Evolutionary conservation across 1,140 invertebrate species (phyloP).

Genomic region (Heliconius eleuchia): DNA sequence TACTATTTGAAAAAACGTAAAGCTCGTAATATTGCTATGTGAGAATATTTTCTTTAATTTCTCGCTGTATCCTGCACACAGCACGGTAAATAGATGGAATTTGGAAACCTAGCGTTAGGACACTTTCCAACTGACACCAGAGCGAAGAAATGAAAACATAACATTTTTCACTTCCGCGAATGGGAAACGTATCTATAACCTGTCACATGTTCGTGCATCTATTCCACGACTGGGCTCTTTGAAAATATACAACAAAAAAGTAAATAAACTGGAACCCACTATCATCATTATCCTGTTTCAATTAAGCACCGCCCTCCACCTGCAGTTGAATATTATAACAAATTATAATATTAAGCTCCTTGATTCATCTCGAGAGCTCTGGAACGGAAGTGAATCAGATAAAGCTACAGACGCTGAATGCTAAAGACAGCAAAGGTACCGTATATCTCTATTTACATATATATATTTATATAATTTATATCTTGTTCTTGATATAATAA

Average conservation of each 20-base stretch:
- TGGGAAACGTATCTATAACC: no score
- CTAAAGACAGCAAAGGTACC: background rate
- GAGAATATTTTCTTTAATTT: no score
- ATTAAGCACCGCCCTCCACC: background rate
- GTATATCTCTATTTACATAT: background rate
- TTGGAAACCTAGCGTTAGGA: background rate
- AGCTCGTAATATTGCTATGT: background rate
- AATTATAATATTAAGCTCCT: conserved; percentile 3
- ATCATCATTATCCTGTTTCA: background rate
- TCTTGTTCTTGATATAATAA: background rate
- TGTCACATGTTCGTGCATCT: no score
- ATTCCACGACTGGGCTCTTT: no score
- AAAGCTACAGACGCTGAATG: conserved; percentile 1
- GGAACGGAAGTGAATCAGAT: conserved; percentile 7
- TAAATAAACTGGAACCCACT: no score
- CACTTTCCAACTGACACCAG: background rate
- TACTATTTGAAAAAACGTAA: no score
- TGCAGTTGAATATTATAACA: conserved; percentile 1
- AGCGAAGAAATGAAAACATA: no score
- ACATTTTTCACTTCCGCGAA: no score
- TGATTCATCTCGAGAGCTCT: conserved; percentile 4
- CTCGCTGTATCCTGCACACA: background rate
- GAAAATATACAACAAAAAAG: no score
- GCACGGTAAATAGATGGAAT: background rate
- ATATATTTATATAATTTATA: background rate